Evolutionary conservation across 2,113 vertebrate species (phyloP).

Genomic region (Psammodynastes pulverulentus): DNA sequence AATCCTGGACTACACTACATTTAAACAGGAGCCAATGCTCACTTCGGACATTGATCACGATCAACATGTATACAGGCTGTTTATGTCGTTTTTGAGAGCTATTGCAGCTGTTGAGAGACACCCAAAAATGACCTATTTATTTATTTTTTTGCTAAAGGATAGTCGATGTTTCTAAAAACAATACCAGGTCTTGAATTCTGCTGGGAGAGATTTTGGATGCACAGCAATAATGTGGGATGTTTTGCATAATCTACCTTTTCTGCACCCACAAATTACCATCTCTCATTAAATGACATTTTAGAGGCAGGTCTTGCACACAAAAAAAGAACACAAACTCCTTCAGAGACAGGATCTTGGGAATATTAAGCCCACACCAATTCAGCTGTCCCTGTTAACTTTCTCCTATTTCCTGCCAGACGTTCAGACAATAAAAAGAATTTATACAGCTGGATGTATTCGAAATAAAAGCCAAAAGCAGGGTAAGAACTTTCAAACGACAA

Average conservation of each 20-base stretch:
- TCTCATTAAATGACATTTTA: constrained; percentile 44
- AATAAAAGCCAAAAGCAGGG: constrained; percentile 75
- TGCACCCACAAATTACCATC: constrained; percentile 51
- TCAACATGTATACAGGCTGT: not conserved
- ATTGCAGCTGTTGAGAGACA: constrained; percentile 28
- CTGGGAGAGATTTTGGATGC: constrained; percentile 10
- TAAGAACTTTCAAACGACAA: constrained; percentile 69
- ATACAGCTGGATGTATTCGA: constrained; percentile 83
- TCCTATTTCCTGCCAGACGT: constrained; percentile 81
- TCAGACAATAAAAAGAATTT: constrained; percentile 89
- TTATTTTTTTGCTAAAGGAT: not conserved
- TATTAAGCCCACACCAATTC: constrained; percentile 70
- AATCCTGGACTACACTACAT: constrained; percentile 26
- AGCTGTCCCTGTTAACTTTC: constrained; percentile 73
- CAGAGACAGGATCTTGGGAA: constrained; percentile 63
- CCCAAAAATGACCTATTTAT: not conserved
- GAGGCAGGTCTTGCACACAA: constrained; percentile 24
- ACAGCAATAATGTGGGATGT: constrained; percentile 27
- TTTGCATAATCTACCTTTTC: constrained; percentile 17
- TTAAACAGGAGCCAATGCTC: not conserved
- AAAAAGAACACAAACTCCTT: constrained; percentile 38
- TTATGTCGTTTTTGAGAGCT: not conserved
- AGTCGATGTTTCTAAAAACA: constrained; percentile 37
- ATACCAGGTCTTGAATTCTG: constrained; percentile 38
- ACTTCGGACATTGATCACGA: not conserved